Evolutionary conservation across 1,140 invertebrate species (phyloP), one percentile per base, ranked within the genome.

Genomic region (Globodera ellingtonae): DNA sequence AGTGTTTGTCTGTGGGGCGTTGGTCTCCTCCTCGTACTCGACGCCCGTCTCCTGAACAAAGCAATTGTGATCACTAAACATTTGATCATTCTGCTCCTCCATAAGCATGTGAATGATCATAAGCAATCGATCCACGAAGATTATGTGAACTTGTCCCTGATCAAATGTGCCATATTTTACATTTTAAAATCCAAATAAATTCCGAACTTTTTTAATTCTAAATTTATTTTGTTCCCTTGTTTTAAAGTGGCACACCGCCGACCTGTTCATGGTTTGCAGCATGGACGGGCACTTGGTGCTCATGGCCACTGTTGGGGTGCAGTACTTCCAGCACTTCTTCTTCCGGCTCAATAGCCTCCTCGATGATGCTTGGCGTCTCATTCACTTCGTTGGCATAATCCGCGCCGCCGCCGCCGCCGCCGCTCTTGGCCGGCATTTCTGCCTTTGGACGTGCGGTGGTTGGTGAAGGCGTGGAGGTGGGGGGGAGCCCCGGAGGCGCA

Each of bases 1-100:
- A 65, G 59, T 65, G 59, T 13, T 35, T 0, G 35, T 35, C 59
- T 15, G 67, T 0, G 67, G 67, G 10, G 67, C 67, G 1, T 70
- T 47, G 10, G 67, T 70, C 35, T 70, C 67, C 67, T 70, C 67
- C 21, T 70, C 67, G 21, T 70, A 70, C 67, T 70, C 67, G 7
- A 47, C 46, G 24, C 8, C 67, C 24, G 24, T 35, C 35, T 70
- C 67, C 67, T 59, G 10, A 13, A 52, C 50, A 52, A 13, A 59
- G 1, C 35, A 35, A 35, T 35, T 35, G 35, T 35, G 35, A 35
- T 35, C 35, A 35, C 35, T 35, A 35, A 35, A 35, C 35, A 35
- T 35, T 35, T 35, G 35, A 35, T 35, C 35, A 35, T 35, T 35
- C 3, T 35, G 35, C 35, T 3, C 24, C 24, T 24, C 24, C 35